These are phyloP conservation scores for Yponomeuta plumbellus DNA, from an alignment of 2,888 invertebrate species.

Conservation along the genomic window DNA sequence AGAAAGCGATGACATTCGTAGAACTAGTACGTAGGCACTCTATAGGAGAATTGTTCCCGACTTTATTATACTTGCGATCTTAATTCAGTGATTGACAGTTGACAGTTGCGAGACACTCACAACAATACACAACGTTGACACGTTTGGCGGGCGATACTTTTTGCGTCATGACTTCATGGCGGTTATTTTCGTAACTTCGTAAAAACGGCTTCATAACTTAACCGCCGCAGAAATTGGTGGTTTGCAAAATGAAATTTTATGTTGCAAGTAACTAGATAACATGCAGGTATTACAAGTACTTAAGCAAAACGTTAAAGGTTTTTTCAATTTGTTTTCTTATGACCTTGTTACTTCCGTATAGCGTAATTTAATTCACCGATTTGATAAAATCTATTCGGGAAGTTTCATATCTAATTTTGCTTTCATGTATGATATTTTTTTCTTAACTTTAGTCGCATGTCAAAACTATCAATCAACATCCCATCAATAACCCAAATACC, in stretches of 20 bases:
- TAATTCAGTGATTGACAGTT: neutral
- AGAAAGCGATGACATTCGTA: too few relatives aligned
- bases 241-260: neutral
- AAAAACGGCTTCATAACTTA: neutral
- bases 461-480: neutral
- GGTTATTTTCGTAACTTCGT: neutral
- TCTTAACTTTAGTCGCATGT: neutral
- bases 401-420: too few relatives aligned
- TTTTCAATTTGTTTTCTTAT: too few relatives aligned
- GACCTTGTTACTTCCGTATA: too few relatives aligned
- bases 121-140: conserved; percentile 8
- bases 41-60: neutral
- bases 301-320: too few relatives aligned
- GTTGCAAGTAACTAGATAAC: neutral
- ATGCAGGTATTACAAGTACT: neutral
- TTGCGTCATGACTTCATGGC: neutral
- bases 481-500: conserved; percentile 44
- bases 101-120: neutral
- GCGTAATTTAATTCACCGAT: too few relatives aligned
- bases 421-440: neutral
- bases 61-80: neutral
- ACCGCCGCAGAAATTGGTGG: neutral
- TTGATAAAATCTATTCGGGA: too few relatives aligned
- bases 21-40: neutral
- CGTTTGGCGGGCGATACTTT: neutral